phyloP scores from a whole-genome alignment of 2,797 vertebrate genomes.

The Liparis tanakae region DNA sequence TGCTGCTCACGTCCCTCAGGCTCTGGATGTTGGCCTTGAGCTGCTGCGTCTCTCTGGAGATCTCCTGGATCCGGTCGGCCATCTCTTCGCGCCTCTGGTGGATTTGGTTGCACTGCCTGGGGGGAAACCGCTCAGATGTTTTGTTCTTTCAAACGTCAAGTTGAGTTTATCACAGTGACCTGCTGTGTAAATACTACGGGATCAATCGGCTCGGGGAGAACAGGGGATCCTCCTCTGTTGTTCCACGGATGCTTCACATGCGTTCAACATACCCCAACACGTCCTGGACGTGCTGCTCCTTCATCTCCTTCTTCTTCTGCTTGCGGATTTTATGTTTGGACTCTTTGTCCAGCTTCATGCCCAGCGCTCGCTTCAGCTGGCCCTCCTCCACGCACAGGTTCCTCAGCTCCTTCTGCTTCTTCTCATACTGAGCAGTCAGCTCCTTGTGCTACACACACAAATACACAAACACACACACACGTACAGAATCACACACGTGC shows the following conservation, averaged over 20 bases:
- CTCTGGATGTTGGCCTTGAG: conserved; percentile 79
- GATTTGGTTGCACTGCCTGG: conserved; percentile 82
- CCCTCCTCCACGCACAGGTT: conserved; percentile 74
- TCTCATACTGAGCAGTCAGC: conserved; percentile 69
- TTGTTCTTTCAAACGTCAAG: not conserved
- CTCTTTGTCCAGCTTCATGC: conserved; percentile 82
- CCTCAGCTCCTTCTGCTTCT: conserved; percentile 82
- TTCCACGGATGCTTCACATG: not conserved
- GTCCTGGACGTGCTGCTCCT: conserved; percentile 79
- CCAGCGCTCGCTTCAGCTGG: conserved; percentile 76
- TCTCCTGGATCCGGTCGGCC: conserved; percentile 78
- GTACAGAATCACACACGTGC: not conserved
- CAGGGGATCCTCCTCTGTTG: too few species aligned
- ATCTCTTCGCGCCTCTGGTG: conserved; percentile 83
- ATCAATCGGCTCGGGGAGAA: not conserved
- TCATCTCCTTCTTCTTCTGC: conserved; percentile 81
- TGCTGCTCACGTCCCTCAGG: conserved; percentile 75
- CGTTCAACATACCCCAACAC: conserved; percentile 72
- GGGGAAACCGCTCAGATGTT: not conserved
- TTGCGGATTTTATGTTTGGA: conserved; percentile 80
- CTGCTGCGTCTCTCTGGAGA: conserved; percentile 74
- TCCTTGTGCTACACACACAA: conserved; percentile 66
- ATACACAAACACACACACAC: not conserved
- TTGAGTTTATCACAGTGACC: not conserved
- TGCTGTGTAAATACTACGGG: not conserved